Evolutionary conservation across 2,888 invertebrate genomes (phyloP).

Genomic region (Callinectes sapidus): DNA sequence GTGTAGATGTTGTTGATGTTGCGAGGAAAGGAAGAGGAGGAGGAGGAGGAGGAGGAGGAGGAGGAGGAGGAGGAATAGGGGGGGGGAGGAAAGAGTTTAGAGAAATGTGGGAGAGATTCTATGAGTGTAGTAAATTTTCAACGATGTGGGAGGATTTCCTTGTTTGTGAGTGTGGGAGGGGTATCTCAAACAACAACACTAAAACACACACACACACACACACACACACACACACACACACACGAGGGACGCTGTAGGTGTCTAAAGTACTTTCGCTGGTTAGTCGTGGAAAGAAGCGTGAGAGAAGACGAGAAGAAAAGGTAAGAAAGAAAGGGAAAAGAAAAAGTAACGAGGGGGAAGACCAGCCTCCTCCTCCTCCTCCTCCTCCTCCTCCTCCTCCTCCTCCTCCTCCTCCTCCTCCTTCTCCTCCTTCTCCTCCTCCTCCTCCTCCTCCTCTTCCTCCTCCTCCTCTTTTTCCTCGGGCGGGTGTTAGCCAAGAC

Average conservation of each 20-base stretch:
- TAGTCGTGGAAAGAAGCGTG: not conserved
- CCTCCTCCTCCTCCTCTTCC: not conserved
- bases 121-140: not conserved
- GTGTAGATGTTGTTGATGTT: not conserved
- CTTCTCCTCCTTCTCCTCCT: conserved; percentile 15
- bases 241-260: not conserved
- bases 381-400: conserved; percentile 14
- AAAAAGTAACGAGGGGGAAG: not conserved
- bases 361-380: not conserved
- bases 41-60: not conserved
- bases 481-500: conserved; percentile 19
- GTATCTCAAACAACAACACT: no score
- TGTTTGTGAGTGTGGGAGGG: not conserved
- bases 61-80: not conserved
- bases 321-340: not conserved
- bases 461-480: not conserved
- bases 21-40: not conserved
- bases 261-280: not conserved
- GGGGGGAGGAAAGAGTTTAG: not conserved
- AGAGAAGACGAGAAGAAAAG: not conserved
- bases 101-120: not conserved
- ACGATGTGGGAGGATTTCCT: not conserved
- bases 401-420: conserved; percentile 27
- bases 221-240: conserved; percentile 14
- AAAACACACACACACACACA: conserved; percentile 14